phyloP scores from a whole-genome alignment of 2,888 invertebrate species.

The Calliphora vomitoria region DNA sequence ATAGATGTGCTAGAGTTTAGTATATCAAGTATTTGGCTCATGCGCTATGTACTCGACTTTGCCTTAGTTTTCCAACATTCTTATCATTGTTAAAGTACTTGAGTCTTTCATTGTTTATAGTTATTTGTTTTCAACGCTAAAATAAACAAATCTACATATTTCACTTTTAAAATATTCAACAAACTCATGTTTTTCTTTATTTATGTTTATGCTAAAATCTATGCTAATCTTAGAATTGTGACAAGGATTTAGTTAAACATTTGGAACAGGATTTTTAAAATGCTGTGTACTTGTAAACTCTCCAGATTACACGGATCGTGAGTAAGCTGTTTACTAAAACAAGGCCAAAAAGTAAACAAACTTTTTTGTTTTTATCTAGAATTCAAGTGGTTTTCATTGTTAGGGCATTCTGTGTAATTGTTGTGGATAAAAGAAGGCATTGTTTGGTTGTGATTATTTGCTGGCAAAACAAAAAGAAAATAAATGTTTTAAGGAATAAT shows the following conservation, averaged over 20 bases:
- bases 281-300: not conserved
- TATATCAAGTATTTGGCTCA: slow-evolving; percentile 61
- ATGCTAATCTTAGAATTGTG: slow-evolving; percentile 63
- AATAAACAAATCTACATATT: slow-evolving; percentile 46
- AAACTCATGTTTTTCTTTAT: not conserved
- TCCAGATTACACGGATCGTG: slow-evolving; percentile 21
- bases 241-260: slow-evolving; percentile 59
- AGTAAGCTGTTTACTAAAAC: slow-evolving; percentile 43
- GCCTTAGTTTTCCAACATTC: not conserved
- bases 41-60: slow-evolving; percentile 73
- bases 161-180: slow-evolving; percentile 13
- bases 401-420: not conserved
- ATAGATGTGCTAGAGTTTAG: slow-evolving; percentile 14
- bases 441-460: slow-evolving; percentile 6
- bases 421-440: not conserved
- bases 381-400: slow-evolving; percentile 59
- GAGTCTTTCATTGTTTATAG: slow-evolving; percentile 16
- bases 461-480: not conserved
- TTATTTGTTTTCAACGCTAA: slow-evolving; percentile 33
- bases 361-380: slow-evolving; percentile 44
- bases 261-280: slow-evolving; percentile 34
- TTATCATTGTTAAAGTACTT: slow-evolving; percentile 24
- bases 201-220: slow-evolving; percentile 49
- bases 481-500: not conserved
- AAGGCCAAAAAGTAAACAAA: slow-evolving; percentile 46